Conservation (phyloP, 2,797 vertebrate genomes). For the Malurus splendens region DNA sequence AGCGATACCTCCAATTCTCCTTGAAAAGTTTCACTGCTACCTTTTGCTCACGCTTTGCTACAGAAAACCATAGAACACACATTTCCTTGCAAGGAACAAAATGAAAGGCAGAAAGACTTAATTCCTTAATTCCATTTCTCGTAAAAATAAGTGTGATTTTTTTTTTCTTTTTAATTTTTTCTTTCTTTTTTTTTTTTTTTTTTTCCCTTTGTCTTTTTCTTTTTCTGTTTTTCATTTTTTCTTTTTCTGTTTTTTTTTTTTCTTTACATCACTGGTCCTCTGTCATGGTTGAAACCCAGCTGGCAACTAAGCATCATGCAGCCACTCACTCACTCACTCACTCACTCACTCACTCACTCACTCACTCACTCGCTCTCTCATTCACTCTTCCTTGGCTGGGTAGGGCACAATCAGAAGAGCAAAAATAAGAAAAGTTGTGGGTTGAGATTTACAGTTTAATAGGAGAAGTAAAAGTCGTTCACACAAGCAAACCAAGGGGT, state of each 20-base stretch:
- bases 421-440: background rate
- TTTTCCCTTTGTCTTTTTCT: too few species aligned
- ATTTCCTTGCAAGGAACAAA: background rate
- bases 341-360: background rate
- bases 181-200: background rate
- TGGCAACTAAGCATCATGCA: background rate
- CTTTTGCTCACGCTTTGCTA: background rate
- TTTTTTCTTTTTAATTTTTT: too few species aligned
- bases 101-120: background rate
- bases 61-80: background rate
- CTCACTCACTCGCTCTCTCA: too few species aligned
- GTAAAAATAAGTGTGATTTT: background rate
- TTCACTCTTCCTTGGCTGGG: accelerated
- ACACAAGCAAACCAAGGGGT: background rate
- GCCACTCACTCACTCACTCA: background rate
- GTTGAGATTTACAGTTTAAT: background rate
- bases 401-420: background rate
- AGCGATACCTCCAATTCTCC: background rate
- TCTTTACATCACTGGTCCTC: background rate
- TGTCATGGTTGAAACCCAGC: background rate
- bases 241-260: background rate
- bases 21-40: background rate
- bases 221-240: too few species aligned
- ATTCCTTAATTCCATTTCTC: background rate
- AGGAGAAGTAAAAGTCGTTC: background rate